Evolutionary conservation across 2,113 vertebrate species (phyloP).

Genomic region (Macaca mulatta): DNA sequence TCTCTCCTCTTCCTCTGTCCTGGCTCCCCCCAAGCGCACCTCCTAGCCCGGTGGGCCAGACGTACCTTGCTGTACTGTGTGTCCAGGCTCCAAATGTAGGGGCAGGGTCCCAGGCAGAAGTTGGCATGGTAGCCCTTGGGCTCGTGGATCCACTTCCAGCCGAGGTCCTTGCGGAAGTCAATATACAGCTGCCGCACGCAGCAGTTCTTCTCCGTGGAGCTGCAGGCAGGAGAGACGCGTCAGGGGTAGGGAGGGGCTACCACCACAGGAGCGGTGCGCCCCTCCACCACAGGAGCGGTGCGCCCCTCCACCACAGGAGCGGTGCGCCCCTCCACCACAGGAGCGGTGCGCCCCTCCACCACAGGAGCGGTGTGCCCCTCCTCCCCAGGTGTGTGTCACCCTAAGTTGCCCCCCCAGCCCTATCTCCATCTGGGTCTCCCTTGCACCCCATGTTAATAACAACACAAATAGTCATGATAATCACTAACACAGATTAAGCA

Average conservation of each 20-base stretch:
- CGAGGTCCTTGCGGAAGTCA: slow-evolving; percentile 93
- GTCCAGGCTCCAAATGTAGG: slow-evolving; percentile 94
- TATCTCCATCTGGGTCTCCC: neutral
- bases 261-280: neutral
- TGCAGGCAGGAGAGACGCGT: neutral
- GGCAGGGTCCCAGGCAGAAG: slow-evolving; percentile 94
- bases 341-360: neutral
- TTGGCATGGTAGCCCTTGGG: slow-evolving; percentile 93
- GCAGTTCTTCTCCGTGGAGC: slow-evolving; percentile 86
- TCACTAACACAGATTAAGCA: neutral
- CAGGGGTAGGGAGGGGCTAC: neutral
- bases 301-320: no score
- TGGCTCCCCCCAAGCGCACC: neutral
- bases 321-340: no score
- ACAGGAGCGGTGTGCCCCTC: neutral
- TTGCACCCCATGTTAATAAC: neutral
- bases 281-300: no score
- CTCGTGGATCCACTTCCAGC: slow-evolving; percentile 95
- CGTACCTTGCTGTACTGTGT: slow-evolving; percentile 94
- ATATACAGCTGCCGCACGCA: slow-evolving; percentile 92
- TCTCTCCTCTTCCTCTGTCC: neutral
- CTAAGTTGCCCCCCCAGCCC: neutral
- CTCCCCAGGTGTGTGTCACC: neutral
- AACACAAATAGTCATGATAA: neutral
- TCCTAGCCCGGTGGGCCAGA: fast-evolving